A percentile compares a stretch with the other conserved stretches of the same genome.
phyloP scores from a whole-genome alignment of 2,797 vertebrate genomes.

The Notamacropus eugenii region DNA sequence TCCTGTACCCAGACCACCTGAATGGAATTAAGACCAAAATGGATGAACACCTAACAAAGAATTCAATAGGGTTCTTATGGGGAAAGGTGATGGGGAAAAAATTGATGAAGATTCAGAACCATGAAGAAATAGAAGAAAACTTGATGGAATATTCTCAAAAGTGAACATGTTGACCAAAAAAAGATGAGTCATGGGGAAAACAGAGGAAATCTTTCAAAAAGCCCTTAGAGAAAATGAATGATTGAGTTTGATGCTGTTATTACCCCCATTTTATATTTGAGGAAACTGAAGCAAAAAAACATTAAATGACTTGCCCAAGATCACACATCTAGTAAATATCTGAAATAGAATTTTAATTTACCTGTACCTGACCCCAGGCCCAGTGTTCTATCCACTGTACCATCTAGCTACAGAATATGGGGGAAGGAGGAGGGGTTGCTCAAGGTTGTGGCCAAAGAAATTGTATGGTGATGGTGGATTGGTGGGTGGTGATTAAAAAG shows the following conservation, averaged over 20 bases:
- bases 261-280: not conserved
- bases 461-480: not conserved
- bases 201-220: not conserved
- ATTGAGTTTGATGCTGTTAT: not conserved
- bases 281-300: not conserved
- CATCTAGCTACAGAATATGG: not conserved
- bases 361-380: not conserved
- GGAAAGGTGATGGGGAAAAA: constrained; percentile 91
- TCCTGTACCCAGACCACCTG: constrained; percentile 92
- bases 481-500: not conserved
- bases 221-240: not conserved
- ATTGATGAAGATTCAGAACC: constrained; percentile 94
- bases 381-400: not conserved
- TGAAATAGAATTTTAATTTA: not conserved
- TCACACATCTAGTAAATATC: not conserved
- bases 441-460: not conserved
- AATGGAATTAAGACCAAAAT: constrained; percentile 93
- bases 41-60: constrained; percentile 94
- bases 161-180: not conserved
- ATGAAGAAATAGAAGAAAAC: constrained; percentile 90
- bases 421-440: not conserved
- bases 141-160: constrained; percentile 92
- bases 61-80: constrained; percentile 94
- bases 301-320: not conserved
- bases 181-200: not conserved